Base-by-base conservation (phyloP, 2,797 vertebrate genomes). In the Mormyrus proboscirostris region DNA sequence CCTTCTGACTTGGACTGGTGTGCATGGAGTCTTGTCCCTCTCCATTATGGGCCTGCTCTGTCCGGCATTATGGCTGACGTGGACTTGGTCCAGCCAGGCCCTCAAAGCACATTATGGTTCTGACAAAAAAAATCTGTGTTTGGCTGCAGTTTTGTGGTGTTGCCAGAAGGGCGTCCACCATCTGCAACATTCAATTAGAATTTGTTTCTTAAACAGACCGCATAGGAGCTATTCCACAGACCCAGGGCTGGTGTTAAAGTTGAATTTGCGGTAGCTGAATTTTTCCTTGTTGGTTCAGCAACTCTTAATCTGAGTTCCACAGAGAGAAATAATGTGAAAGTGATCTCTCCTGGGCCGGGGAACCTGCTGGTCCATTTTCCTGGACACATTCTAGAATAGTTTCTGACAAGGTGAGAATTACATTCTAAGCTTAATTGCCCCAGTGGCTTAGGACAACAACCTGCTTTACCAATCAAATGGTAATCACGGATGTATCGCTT, bases 381-480 rank as follows among this genome's bases (percentile, higher is more conserved):
- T 3, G 19, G 19, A 8, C 59, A 41, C 8, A 44, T 51, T 33
- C 33, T 29, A 47, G 33, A 87, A 65, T 88, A 10, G n/a, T 41
- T 87, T 62, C 86, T 62, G 86, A 87, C 86, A 87, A n/a, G 55
- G 19, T 59, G 86, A 87, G 86, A 87, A 87, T 87, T 62, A 57
- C 86, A 87, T 87, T 57, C 53, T n/a, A 29, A 53, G 19, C 86
- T 59, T 41, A 22, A 59, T 55, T 87, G 53, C 53, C 33, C 33
- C 53, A 7, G 33, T 57, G 51, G 53, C 53, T 86, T 12, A 9
- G 33, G 50, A 33, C 51, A 57, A 33, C 22, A 57, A 51, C 14
- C 51, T 19, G 53, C 51, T 29, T 7, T 87, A 55, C 29, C 86
- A 51, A 53, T 53, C 50, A 33, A 86, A 86, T 7, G 25, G 86